phyloP scores from a whole-genome alignment of 2,888 invertebrate species.

The Tribolium freemani region DNA sequence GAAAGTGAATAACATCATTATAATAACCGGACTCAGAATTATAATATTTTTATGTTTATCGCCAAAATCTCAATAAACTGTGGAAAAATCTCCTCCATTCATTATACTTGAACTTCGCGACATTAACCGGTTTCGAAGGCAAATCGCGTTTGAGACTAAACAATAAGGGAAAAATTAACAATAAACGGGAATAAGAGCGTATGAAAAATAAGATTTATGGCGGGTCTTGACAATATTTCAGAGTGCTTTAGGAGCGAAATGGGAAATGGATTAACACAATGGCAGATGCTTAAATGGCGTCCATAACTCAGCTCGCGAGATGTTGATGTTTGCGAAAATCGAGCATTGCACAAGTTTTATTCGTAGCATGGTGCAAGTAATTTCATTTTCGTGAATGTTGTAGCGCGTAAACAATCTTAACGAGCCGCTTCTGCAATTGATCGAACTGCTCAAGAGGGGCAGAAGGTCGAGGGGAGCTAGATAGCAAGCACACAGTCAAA shows the following conservation, averaged over 20 bases:
- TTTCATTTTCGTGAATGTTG: constrained; percentile 56
- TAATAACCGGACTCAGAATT: constrained; percentile 24
- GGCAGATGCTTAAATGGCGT: constrained; percentile 11
- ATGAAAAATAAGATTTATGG: not conserved
- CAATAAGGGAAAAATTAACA: not conserved
- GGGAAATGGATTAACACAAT: constrained; percentile 14
- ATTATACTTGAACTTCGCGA: not conserved
- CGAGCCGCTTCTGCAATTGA: constrained; percentile 63
- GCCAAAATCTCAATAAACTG: constrained; percentile 6
- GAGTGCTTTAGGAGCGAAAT: constrained; percentile 9
- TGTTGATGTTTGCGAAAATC: constrained; percentile 12
- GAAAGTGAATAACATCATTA: constrained; percentile 19
- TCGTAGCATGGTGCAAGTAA: constrained; percentile 47
- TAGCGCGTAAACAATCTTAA: constrained; percentile 66
- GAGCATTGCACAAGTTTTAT: not conserved
- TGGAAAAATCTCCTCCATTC: constrained; percentile 10
- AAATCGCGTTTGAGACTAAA: too few species aligned
- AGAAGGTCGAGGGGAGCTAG: constrained; percentile 50
- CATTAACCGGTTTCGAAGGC: constrained; percentile 18
- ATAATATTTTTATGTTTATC: constrained; percentile 16
- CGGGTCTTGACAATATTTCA: not conserved
- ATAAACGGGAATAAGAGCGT: not conserved
- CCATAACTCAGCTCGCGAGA: not conserved
- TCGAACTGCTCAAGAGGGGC: constrained; percentile 66
- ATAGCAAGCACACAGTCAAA: constrained; percentile 58